Percentiles rank a stretch among this genome's conserved stretches.
phyloP scores from a whole-genome alignment of 2,888 invertebrate species.

The Laspeyria flexula region DNA sequence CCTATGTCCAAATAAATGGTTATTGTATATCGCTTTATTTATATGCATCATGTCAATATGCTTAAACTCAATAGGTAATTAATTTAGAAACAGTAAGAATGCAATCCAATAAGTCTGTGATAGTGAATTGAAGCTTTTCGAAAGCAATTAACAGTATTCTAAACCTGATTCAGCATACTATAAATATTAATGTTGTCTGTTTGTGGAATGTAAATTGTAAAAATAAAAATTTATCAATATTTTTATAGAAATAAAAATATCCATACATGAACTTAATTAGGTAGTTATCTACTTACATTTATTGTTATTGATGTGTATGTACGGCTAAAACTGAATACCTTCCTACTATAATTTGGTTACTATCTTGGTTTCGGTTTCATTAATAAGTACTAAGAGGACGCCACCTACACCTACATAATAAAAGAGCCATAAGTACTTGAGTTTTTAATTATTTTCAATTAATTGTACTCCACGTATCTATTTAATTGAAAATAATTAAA shows the following conservation, averaged over 20 bases:
- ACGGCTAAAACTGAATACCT: background rate
- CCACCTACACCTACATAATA: too few species aligned
- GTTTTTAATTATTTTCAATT: too few species aligned
- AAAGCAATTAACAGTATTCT: conserved; percentile 76
- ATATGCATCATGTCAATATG: too few species aligned
- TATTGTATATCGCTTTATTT: too few species aligned
- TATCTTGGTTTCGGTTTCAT: too few species aligned
- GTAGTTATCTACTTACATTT: too few species aligned
- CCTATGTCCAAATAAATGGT: too few species aligned
- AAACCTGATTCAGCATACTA: conserved; percentile 57
- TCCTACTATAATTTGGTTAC: conserved; percentile 18
- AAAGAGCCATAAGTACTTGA: too few species aligned
- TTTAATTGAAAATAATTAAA: too few species aligned
- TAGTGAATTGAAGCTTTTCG: conserved; percentile 77
- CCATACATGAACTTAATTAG: conserved; percentile 25
- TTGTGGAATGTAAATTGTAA: conserved; percentile 56
- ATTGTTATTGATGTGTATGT: too few species aligned
- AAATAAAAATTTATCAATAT: conserved; percentile 51
- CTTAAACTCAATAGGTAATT: background rate
- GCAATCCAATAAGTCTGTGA: conserved; percentile 68
- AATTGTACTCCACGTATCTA: too few species aligned
- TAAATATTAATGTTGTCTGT: conserved; percentile 47
- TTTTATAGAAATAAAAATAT: conserved; percentile 47
- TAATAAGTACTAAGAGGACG: too few species aligned
- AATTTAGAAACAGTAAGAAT: conserved; percentile 33